A percentile compares a stretch with the other conserved stretches of the same genome.
These are phyloP conservation scores for Eilema sororculum DNA, from an alignment of 2,888 invertebrate species.

Conservation along the genomic window DNA sequence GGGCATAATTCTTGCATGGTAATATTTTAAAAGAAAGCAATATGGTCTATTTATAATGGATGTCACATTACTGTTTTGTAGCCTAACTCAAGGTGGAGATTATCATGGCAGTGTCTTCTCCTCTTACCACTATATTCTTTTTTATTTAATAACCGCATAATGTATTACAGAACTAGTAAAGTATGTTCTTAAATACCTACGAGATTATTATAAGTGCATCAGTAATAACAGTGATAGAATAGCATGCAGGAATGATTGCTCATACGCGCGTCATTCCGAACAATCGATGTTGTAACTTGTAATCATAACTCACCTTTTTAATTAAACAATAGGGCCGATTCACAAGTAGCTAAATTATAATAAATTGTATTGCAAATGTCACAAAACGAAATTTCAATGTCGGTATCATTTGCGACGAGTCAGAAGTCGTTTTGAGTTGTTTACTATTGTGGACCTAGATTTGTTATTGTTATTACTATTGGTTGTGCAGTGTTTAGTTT, in stretches of 20 bases:
- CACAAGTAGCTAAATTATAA: constrained; percentile 10
- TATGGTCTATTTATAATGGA: too few relatives aligned
- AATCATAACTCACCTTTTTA: constrained; percentile 44
- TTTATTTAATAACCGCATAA: too few relatives aligned
- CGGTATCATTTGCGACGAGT: not conserved
- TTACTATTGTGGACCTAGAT: not conserved
- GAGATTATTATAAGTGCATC: not conserved
- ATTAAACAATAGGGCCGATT: constrained; percentile 40
- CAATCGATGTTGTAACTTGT: constrained; percentile 39
- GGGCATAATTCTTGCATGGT: too few relatives aligned
- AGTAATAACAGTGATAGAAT: not conserved
- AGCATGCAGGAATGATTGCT: constrained; percentile 32
- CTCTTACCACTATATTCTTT: too few relatives aligned
- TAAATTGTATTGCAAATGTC: constrained; percentile 8
- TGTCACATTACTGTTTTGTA: too few relatives aligned
- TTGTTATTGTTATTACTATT: too few relatives aligned
- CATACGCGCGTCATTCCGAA: constrained; percentile 42
- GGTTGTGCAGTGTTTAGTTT: not conserved
- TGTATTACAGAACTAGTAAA: too few relatives aligned
- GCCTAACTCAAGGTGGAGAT: too few relatives aligned
- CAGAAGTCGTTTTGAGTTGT: not conserved
- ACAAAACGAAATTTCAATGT: not conserved
- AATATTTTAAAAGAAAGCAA: too few relatives aligned
- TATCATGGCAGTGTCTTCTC: too few relatives aligned
- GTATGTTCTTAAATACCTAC: too few relatives aligned